Base-by-base conservation (phyloP, 2,888 invertebrate species). In the Marronus borbonicus region DNA sequence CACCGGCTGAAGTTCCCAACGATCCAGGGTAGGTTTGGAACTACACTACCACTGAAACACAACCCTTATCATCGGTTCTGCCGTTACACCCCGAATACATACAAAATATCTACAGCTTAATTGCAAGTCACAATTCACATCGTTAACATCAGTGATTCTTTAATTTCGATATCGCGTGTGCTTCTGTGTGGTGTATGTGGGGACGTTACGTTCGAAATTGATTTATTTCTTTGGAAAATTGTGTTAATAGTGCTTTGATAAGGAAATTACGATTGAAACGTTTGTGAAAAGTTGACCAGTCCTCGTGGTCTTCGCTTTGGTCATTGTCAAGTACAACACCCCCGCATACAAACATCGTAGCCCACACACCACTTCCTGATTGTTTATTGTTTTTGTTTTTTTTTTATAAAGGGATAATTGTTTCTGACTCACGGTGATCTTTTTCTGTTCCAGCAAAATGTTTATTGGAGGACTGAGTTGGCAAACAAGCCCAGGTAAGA, bases 381-480 rank as follows among this genome's bases (percentile, higher is more conserved):
- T 52, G 50, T 68, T 68, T 77, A 74, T 79, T 74, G 76, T 72
- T 78, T 76, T 77, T 77, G 69, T 72, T 66, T 8, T 44, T 49
- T 31, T 24, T 24, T 24, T 24, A 36, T 36, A 20, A 39, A 24
- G 76, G 66, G 66, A 75, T 78, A 69, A 58, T 80, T 64, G 50
- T 77, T 74, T 66, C 62, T 65, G 28, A 68, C 68, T 68, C 28
- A 68, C 14, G 50, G 68, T 17, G 49, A 28, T 77, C 60, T 77
- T 62, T 77, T 58, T 70, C 92, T 93, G 90, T 96, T 96, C 87
- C 94, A 98, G 98, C 92, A 99, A 99, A 96, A 99, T 99, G 98
- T 99, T 99, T 94, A 97, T 99, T 92, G 99, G 99, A 89, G 99
- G 99, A 89, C 94, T 99, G 89, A 98, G 98, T 92, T 99, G 98